Base-by-base conservation (phyloP, 2,113 vertebrate genomes). In the Nibea albiflora region DNA sequence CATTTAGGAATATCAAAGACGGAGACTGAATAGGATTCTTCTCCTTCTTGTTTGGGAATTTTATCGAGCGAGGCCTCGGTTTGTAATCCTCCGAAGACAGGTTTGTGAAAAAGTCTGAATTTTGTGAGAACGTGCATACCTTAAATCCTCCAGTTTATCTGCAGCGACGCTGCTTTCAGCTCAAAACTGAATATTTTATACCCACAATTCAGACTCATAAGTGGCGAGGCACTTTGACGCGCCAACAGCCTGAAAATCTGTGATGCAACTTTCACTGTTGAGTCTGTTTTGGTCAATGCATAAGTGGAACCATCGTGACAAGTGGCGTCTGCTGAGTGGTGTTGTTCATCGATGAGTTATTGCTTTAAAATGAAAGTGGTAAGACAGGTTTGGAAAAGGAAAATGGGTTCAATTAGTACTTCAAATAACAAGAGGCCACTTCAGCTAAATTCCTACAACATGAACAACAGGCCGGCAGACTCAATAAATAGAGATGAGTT, bases 371-470 rank as follows among this genome's bases (percentile, higher is more conserved):
- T 94, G 90, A 85, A 94, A 89, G 85, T 53, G 85, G 87, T 68
- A 89, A 93, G 90, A 87, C 93, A 78, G 89, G 89, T 93, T 93
- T 94, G 77, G 85, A 90, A 92, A 93, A 89, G 92, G 91, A 92
- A 92, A 93, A 93, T 85, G 86, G 85, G 94, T 93, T 95, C 94
- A 95, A 95, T 92, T 85, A 94, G 93, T 81, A 61, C 94, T 95
- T 88, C 82, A 95, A 66, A 93, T 92, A 88, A 93, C 89, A 89
- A 95, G 93, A 93, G 94, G 89, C 90, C 92, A 92, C 94, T 96
- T 94, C 81, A 95, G 22, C 84, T 88, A 79, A 86, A 93, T 92
- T 93, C 87, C 89, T 77, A 76, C 82, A 92, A 92, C 86, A 92
- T 87, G 88, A 94, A 93, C 89, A 94, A 94, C 87, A 91, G 90